These are phyloP conservation scores for Adineta ricciae DNA, from an alignment of 2,888 invertebrate species.

Conservation along the genomic window DNA sequence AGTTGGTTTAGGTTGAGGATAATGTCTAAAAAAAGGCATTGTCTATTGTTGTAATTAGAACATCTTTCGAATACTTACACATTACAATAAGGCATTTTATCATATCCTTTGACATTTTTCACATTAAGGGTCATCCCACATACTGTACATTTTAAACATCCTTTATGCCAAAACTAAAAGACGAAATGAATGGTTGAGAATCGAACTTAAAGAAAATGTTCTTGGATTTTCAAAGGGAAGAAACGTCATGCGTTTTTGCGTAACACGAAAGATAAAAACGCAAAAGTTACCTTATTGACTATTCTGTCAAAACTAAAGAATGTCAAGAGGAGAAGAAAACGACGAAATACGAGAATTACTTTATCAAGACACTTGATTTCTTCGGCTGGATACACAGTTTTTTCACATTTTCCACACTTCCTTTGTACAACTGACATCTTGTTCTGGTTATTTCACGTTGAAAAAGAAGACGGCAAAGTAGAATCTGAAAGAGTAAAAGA, in stretches of 20 bases:
- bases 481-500: not conserved
- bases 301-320: not conserved
- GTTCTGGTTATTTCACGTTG: too few relatives aligned
- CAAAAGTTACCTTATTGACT: not conserved
- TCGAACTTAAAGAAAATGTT: conserved; percentile 43
- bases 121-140: conserved; percentile 96
- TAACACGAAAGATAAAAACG: not conserved
- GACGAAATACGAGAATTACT: conserved; percentile 55
- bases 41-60: not conserved
- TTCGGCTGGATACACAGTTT: conserved; percentile 83
- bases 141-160: conserved; percentile 92
- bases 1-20: conserved; percentile 94
- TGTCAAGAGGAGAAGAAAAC: not conserved
- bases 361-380: conserved; percentile 98
- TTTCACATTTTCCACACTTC: conserved; percentile 11
- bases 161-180: conserved; percentile 88
- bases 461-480: not conserved
- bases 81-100: conserved; percentile 94
- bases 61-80: conserved; percentile 65
- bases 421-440: not conserved
- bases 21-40: conserved; percentile 64
- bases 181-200: conserved; percentile 30
- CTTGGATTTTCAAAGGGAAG: not conserved
- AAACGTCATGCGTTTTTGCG: not conserved
- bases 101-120: conserved; percentile 95